Evolutionary conservation across 1,140 invertebrate species (phyloP).

Genomic region (Anadara kagoshimensis): DNA sequence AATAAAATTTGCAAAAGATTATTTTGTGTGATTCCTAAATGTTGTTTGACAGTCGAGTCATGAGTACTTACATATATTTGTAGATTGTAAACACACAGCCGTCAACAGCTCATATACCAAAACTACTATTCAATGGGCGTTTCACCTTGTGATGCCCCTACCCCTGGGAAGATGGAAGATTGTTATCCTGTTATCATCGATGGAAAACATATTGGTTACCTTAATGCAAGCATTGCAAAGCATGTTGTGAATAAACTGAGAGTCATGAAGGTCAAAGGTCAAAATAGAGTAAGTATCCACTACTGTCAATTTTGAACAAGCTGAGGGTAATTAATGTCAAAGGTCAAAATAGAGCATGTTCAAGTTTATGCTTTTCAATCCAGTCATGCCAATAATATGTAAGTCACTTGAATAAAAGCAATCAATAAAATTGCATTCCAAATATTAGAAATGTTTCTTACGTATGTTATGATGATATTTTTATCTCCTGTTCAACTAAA

Average conservation of each 20-base stretch:
- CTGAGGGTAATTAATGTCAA: not conserved
- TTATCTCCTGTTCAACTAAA: too few relatives aligned
- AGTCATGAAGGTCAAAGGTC: constrained; percentile 62
- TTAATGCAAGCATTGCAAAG: constrained; percentile 75
- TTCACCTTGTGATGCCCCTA: constrained; percentile 38
- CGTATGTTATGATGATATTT: too few relatives aligned
- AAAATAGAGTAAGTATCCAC: constrained; percentile 53
- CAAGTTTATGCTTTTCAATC: too few relatives aligned
- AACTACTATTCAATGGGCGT: constrained; percentile 62
- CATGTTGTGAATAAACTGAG: constrained; percentile 57
- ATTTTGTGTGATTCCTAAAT: not conserved
- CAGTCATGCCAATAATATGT: too few relatives aligned
- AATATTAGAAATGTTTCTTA: too few relatives aligned
- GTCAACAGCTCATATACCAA: constrained; percentile 37
- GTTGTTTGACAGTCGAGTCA: too few relatives aligned
- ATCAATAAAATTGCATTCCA: too few relatives aligned
- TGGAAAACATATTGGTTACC: constrained; percentile 87
- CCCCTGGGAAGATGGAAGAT: constrained; percentile 62
- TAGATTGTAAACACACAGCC: constrained; percentile 56
- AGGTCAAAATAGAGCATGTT: not conserved
- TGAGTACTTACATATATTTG: constrained; percentile 13
- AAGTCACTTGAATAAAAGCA: too few relatives aligned
- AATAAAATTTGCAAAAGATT: too few relatives aligned
- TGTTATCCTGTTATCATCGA: constrained; percentile 88
- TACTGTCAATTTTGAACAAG: not conserved